phyloP scores from a whole-genome alignment of 1,140 invertebrate species.

The Drosophila rufa region DNA sequence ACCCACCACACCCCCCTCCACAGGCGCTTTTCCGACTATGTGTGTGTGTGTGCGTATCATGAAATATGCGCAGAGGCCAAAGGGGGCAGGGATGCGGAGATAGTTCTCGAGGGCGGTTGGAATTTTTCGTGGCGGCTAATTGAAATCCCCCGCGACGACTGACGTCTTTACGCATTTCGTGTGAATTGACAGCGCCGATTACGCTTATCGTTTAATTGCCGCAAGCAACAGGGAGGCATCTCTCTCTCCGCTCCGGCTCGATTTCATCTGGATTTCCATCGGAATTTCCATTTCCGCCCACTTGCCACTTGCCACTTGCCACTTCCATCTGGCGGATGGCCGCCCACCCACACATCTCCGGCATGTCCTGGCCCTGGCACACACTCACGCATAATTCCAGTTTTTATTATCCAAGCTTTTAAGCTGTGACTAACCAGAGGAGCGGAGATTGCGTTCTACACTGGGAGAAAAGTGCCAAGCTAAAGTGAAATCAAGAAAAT shows the following conservation, averaged over 20 bases:
- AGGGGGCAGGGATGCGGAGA: constrained; percentile 13
- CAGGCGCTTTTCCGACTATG: constrained; percentile 20
- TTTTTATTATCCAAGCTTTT: constrained; percentile 81
- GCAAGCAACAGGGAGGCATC: constrained; percentile 65
- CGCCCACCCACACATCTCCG: background rate
- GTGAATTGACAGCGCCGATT: constrained; percentile 76
- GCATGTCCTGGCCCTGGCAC: constrained; percentile 29
- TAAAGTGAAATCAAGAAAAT: too few species aligned
- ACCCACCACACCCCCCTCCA: background rate
- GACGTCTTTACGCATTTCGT: constrained; percentile 76
- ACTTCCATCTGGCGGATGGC: constrained; percentile 2
- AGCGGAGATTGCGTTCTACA: constrained; percentile 26
- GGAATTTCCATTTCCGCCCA: constrained; percentile 25
- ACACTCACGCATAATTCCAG: constrained; percentile 70
- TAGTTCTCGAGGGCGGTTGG: constrained; percentile 24
- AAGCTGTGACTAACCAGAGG: constrained; percentile 69
- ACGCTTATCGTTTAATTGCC: constrained; percentile 81
- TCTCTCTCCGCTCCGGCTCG: background rate
- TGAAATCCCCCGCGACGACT: constrained; percentile 63
- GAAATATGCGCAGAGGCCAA: constrained; percentile 70
- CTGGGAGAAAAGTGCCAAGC: background rate
- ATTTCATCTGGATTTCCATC: constrained; percentile 13
- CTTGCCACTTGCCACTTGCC: constrained; percentile 4
- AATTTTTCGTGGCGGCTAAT: constrained; percentile 64
- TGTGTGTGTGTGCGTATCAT: constrained; percentile 50